phyloP scores from a whole-genome alignment of 2,797 vertebrate species.

The Chiroxiphia lanceolata region DNA sequence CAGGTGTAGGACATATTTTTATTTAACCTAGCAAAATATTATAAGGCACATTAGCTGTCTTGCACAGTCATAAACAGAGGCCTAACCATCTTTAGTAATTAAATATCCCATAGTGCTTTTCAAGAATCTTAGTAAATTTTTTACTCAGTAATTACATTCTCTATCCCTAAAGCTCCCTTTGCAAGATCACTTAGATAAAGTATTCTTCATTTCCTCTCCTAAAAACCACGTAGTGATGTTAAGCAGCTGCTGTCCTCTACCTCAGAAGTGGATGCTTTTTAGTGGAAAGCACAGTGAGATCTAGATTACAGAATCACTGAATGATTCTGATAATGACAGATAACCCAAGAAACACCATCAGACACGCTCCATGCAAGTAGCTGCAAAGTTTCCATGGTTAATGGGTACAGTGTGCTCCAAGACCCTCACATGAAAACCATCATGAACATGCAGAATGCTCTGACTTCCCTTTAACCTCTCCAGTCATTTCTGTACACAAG shows the following conservation, averaged over 20 bases:
- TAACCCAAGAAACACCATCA: neutral
- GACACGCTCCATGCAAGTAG: neutral
- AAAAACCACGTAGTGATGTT: neutral
- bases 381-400: neutral
- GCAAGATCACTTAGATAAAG: conserved; percentile 35
- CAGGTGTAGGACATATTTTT: neutral
- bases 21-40: neutral
- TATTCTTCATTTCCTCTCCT: conserved; percentile 37
- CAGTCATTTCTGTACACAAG: neutral
- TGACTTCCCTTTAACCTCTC: neutral
- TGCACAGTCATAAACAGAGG: conserved; percentile 36
- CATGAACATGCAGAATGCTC: neutral
- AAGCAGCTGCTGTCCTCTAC: neutral
- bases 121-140: conserved; percentile 58
- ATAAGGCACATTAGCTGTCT: neutral
- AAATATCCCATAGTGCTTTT: conserved; percentile 51
- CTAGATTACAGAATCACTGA: neutral
- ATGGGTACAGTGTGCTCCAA: neutral
- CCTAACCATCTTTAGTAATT: conserved; percentile 28
- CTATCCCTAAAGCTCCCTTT: conserved; percentile 29
- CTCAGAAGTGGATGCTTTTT: neutral
- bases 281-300: neutral
- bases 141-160: conserved; percentile 44
- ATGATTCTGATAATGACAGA: neutral
- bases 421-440: neutral